These are phyloP conservation scores for Takifugu bimaculatus DNA, from an alignment of 2,113 vertebrate genomes.

Conservation along the genomic window DNA sequence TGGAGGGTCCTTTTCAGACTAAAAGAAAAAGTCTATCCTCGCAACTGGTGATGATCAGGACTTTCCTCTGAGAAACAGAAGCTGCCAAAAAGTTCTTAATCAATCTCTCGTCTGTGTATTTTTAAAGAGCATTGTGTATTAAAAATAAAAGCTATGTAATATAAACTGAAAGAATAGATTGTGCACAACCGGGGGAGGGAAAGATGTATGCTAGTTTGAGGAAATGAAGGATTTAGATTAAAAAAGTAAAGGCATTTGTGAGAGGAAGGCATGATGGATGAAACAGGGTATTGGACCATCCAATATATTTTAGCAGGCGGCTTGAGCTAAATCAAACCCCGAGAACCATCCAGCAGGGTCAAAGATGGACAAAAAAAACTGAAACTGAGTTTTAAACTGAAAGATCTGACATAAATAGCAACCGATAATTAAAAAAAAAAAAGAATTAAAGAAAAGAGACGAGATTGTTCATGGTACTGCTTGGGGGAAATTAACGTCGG, in stretches of 20 bases:
- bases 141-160: conserved; percentile 68
- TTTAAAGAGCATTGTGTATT: conserved; percentile 61
- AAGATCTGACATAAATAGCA: no score
- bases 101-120: conserved; percentile 69
- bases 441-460: neutral
- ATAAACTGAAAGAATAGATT: conserved; percentile 57
- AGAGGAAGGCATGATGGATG: conserved; percentile 38
- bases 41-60: conserved; percentile 36
- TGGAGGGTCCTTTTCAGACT: conserved; percentile 55
- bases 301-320: conserved; percentile 44
- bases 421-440: neutral
- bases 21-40: conserved; percentile 32
- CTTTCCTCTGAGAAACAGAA: conserved; percentile 60
- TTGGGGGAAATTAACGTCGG: neutral
- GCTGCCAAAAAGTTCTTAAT: conserved; percentile 72
- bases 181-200: conserved; percentile 51
- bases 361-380: conserved; percentile 16
- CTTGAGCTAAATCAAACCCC: conserved; percentile 40
- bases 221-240: conserved; percentile 39
- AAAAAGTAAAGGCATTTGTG: conserved; percentile 21
- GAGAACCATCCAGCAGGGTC: conserved; percentile 50
- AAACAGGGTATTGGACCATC: conserved; percentile 70
- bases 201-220: conserved; percentile 32
- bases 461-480: neutral
- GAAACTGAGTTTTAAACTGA: no score